These are phyloP conservation scores for Okapia johnstoni DNA, from an alignment of 2,113 vertebrate species.

Conservation along the genomic window DNA sequence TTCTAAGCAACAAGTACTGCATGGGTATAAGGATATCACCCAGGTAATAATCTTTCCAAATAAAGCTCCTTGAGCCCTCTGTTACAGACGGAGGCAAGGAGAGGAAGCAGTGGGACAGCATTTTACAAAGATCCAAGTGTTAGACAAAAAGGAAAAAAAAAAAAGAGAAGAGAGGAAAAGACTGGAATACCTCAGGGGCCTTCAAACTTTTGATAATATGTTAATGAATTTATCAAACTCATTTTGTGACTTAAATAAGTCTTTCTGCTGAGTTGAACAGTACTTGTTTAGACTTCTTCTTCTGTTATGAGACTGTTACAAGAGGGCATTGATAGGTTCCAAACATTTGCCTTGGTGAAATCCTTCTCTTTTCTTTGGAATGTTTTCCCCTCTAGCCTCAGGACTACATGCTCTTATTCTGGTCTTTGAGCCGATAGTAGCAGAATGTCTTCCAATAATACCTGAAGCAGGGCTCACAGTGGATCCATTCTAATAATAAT, in stretches of 20 bases:
- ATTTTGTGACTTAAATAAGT: neutral
- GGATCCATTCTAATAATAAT: neutral
- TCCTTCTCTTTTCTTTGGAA: neutral
- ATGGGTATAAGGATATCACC: neutral
- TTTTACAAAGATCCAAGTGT: neutral
- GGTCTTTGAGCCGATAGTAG: neutral
- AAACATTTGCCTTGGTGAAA: neutral
- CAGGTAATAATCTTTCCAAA: neutral
- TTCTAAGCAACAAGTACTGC: neutral
- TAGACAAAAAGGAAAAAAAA: neutral
- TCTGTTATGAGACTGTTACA: neutral
- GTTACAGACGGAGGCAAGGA: neutral
- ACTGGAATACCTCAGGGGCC: neutral
- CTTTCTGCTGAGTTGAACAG: neutral
- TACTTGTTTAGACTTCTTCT: neutral
- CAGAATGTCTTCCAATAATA: neutral
- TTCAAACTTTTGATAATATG: neutral
- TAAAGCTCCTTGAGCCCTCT: neutral
- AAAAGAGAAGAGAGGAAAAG: neutral
- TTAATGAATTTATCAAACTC: neutral
- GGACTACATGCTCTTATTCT: neutral
- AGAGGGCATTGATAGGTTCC: neutral
- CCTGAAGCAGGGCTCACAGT: neutral
- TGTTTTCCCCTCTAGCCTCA: neutral
- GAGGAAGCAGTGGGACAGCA: neutral